These are phyloP conservation scores for Mesaphorura yosii DNA, from an alignment of 1,140 invertebrate genomes.

Conservation along the genomic window DNA sequence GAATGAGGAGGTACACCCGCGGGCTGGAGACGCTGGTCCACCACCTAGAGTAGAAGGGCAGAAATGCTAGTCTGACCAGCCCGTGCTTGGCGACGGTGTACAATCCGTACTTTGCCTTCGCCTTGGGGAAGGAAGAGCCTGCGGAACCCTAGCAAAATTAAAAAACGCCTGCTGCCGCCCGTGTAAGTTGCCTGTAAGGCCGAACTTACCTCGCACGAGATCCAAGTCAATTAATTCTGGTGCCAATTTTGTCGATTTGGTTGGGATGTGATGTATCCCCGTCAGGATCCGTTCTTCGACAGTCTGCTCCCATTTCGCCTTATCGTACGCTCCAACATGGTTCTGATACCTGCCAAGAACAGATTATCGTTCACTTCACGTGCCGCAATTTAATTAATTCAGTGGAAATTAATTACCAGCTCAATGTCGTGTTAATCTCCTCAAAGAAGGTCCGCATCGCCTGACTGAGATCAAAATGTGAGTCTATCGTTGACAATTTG, in stretches of 20 bases:
- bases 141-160: slow-evolving; percentile 7
- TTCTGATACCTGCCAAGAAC: slow-evolving; percentile 86
- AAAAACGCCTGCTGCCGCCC: no score
- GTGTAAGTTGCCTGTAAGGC: no score
- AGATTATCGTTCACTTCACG: no score
- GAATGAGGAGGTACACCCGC: slow-evolving; percentile 55
- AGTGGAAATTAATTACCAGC: no score
- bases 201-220: slow-evolving; percentile 64
- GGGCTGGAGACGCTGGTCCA: slow-evolving; percentile 76
- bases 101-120: slow-evolving; percentile 78
- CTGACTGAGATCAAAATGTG: no score
- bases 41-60: slow-evolving; percentile 72
- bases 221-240: slow-evolving; percentile 91
- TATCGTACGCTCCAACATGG: slow-evolving; percentile 91
- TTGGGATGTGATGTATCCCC: slow-evolving; percentile 70
- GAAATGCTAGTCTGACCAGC: slow-evolving; percentile 60
- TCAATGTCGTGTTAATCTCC: no score
- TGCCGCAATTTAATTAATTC: no score
- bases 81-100: slow-evolving; percentile 67
- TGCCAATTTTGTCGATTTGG: slow-evolving; percentile 74
- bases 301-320: slow-evolving; percentile 89
- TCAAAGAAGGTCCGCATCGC: no score
- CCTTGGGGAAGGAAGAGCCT: slow-evolving; percentile 88
- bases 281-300: slow-evolving; percentile 77
- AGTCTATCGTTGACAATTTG: no score